Percentiles rank a stretch among this genome's conserved stretches.
Evolutionary conservation across 2,888 invertebrate species (phyloP).

Genomic region (Smittia sp.): DNA sequence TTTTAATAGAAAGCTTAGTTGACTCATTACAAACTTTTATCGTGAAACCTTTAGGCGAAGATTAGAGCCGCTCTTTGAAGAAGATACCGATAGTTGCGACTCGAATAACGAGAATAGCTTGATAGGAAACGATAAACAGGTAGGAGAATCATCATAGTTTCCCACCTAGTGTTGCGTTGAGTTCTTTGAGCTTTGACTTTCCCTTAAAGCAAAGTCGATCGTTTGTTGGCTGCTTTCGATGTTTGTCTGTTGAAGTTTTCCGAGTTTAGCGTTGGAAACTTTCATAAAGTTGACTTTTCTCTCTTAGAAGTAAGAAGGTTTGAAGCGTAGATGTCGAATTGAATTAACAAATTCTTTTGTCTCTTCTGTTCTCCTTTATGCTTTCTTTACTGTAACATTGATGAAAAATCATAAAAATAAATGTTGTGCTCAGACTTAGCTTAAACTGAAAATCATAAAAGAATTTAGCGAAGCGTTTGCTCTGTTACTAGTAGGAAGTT

Average conservation of each 20-base stretch:
- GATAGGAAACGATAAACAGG: constrained; percentile 51
- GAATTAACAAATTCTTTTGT: constrained; percentile 21
- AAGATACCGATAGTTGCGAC: constrained; percentile 70
- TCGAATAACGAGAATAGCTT: constrained; percentile 52
- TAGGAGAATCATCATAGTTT: constrained; percentile 30
- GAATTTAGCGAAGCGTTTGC: background rate
- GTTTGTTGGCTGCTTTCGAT: background rate
- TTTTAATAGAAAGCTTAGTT: background rate
- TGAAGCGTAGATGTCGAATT: background rate
- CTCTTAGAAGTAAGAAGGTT: background rate
- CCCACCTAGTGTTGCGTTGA: background rate
- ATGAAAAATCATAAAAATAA: background rate
- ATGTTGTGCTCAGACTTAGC: background rate
- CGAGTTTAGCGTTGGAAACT: background rate
- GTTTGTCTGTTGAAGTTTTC: background rate
- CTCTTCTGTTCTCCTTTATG: background rate
- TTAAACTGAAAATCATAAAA: background rate
- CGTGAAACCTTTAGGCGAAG: constrained; percentile 59
- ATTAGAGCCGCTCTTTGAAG: constrained; percentile 78
- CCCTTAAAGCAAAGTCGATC: background rate
- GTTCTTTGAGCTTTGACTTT: constrained; percentile 11
- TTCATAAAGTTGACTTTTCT: background rate
- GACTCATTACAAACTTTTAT: background rate
- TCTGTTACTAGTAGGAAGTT: constrained; percentile 23
- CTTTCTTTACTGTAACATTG: background rate